These are phyloP conservation scores for Macheiramphus alcinus DNA, from an alignment of 2,113 vertebrate species.

Conservation along the genomic window DNA sequence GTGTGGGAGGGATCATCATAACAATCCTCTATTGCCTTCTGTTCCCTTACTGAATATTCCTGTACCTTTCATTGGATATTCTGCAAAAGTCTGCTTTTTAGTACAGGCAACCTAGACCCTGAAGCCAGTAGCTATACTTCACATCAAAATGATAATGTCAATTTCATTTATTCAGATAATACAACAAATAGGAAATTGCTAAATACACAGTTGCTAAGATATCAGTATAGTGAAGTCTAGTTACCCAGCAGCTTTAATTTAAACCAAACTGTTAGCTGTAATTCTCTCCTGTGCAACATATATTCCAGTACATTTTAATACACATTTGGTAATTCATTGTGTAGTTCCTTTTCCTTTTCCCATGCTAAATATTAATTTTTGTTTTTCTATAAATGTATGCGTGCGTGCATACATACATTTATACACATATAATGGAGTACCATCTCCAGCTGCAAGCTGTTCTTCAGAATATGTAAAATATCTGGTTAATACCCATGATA, in stretches of 20 bases:
- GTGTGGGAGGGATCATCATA: not conserved
- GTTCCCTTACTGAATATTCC: not conserved
- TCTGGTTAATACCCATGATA: not conserved
- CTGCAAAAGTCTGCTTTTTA: not conserved
- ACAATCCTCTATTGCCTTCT: not conserved
- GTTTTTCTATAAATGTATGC: not conserved
- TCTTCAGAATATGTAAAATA: not conserved
- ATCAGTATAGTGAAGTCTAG: not conserved
- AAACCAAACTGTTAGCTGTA: not conserved
- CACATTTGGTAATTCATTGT: not conserved
- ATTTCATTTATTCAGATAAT: not conserved
- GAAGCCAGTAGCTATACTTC: not conserved
- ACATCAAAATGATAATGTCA: not conserved
- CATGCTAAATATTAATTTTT: not conserved
- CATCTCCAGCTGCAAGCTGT: not conserved
- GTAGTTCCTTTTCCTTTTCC: not conserved
- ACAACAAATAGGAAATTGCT: not conserved
- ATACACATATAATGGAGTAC: not conserved
- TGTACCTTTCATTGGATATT: not conserved
- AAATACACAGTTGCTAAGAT: not conserved
- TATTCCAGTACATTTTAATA: not conserved
- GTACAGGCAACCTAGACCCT: not conserved
- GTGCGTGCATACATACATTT: not conserved
- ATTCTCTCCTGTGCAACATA: not conserved
- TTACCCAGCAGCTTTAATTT: not conserved